Evolutionary conservation across 2,113 vertebrate genomes (phyloP), one percentile per base, ranked within the genome.

Genomic region (Strix aluco): DNA sequence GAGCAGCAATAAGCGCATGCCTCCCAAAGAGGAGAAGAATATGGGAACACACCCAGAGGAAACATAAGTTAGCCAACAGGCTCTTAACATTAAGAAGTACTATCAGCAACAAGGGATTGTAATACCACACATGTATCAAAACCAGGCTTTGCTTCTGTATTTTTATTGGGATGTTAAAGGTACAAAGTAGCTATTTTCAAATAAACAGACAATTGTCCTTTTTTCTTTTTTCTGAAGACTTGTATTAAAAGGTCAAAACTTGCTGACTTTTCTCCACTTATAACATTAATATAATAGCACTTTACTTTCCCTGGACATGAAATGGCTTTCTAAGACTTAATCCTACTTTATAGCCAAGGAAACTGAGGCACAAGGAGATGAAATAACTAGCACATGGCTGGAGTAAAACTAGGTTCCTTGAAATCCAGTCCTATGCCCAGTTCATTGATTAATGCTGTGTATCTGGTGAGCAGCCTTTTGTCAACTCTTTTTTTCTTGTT

Each of bases 1-100:
- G 79, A 97, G 66, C 90, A 94, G 93, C 86, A 93, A 52, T 38
- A 58, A 84, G 63, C 87, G 84, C 81, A 63, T 90, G 87, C 87
- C 52, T 96, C 79, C 67, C 90, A 61, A 95, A 96, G 75, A 95
- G 62, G 44, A 94, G 75, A 94, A 75, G 61, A 96, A 96, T 88
- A 97, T 67, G 65, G 93, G 84, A 97, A 92, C 0, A 2, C 63
- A 91, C 94, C 95, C 92, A 95, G 94, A 97, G 90, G 95, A 96
- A 97, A 95, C 87, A 62, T 88, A 91, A 84, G 85, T 96, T 92
- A 94, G 79, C 79, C 78, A 91, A 96, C 82, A 95, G 80, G 87
- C 92, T 95, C 90, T 97, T 96, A 93, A 78, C 79, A 69, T 94
- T 97, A 90, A 87, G 92, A 97, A 94, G 85, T 86, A 47, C 72